These are phyloP conservation scores for Hypercompe scribonia DNA, from an alignment of 2,888 invertebrate genomes.

Conservation along the genomic window DNA sequence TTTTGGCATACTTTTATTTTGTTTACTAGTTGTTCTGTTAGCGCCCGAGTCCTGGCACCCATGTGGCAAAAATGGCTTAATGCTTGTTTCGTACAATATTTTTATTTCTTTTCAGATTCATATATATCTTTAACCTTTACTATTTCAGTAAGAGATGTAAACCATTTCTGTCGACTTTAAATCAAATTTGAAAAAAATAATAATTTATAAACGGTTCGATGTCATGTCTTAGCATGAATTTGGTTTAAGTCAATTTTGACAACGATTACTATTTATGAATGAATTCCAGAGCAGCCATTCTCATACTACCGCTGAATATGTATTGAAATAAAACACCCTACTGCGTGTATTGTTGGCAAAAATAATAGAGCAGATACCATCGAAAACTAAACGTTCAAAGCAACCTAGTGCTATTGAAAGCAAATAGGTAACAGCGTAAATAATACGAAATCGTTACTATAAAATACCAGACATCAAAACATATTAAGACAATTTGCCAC, in stretches of 20 bases:
- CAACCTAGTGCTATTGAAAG: slow-evolving; percentile 24
- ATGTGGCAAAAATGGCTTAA: too few relatives aligned
- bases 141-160: too few relatives aligned
- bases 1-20: too few relatives aligned
- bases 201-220: too few relatives aligned
- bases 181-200: too few relatives aligned
- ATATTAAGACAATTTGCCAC: slow-evolving; percentile 49
- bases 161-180: too few relatives aligned
- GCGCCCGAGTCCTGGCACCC: too few relatives aligned
- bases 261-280: not conserved
- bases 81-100: too few relatives aligned
- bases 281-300: not conserved
- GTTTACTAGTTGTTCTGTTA: too few relatives aligned
- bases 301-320: not conserved
- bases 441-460: slow-evolving; percentile 39
- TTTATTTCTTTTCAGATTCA: too few relatives aligned
- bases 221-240: too few relatives aligned
- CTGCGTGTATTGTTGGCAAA: slow-evolving; percentile 23
- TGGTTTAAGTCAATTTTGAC: not conserved
- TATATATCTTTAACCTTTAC: too few relatives aligned
- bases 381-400: slow-evolving; percentile 32
- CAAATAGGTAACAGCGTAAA: slow-evolving; percentile 45
- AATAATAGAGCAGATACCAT: slow-evolving; percentile 24
- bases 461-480: slow-evolving; percentile 56
- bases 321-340: slow-evolving; percentile 12